Evolutionary conservation across 2,113 vertebrate genomes (phyloP), one percentile per base, ranked within the genome.

Genomic region (Pipa parva): DNA sequence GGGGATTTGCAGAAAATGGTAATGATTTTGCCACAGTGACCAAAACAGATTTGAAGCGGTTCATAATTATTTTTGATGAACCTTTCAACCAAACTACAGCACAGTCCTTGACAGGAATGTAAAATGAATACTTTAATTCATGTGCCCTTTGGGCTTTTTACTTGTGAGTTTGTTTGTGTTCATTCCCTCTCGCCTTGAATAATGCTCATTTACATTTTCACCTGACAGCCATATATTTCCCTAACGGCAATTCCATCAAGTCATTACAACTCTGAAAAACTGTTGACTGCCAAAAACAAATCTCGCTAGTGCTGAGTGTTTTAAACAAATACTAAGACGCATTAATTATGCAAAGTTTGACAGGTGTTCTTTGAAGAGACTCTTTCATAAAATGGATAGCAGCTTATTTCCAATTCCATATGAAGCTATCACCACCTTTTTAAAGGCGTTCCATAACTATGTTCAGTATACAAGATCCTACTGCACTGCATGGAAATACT

Each of bases 291-390:
- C 58, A 70, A 59, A 67, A 61, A 61, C 33, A 42, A 54, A 61
- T 61, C 22, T 37, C 58, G 36, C 15, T 18, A 39, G 26, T 33
- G 58, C 28, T 59, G 39, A 61, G 15, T n/a, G 9, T 25, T 60
- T 70, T 54, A 61, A 55, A 61, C 42, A 70, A 70, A 70, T 70
- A 28, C 65, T 60, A 59, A 61, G 58, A 54, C 48, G 31, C 33
- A 61, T 70, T 70, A 61, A 70, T 70, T 70, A 70, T 70, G 58
- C 48, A 70, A 54, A 45, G 20, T 70, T 59, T 54, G 57, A 61
- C 66, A 70, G 57, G 66, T 70, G 66, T 61, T 70, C 56, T 54
- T 54, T 39, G 58, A 61, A 70, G 60, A 22, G 61, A 54, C 24
- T 54, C 22, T 21, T 45, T 70, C 25, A 7, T 69, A 29, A 60